A percentile compares a stretch with the other conserved stretches of the same genome.
phyloP scores from a whole-genome alignment of 23 tunicate genomes.

The Diplosoma virens region DNA sequence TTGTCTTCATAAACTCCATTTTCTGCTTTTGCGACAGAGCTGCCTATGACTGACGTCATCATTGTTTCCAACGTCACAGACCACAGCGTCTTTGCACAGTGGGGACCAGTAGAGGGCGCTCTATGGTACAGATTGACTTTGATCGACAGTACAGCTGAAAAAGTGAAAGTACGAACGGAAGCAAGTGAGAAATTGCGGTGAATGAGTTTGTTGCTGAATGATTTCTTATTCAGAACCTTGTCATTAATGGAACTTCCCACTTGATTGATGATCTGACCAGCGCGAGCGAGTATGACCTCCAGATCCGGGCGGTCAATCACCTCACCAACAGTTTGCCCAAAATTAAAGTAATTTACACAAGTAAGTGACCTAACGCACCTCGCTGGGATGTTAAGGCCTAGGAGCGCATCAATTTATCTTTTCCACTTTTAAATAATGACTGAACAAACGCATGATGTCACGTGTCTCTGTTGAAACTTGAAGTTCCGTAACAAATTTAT shows the following conservation, averaged over 20 bases:
- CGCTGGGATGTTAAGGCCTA: neutral
- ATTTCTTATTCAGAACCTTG: neutral
- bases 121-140: conserved; percentile 38
- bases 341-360: conserved; percentile 57
- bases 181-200: neutral
- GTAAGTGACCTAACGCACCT: conserved; percentile 48
- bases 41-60: conserved; percentile 57
- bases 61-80: conserved; percentile 55
- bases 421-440: too few species aligned
- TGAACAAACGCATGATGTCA: too few species aligned
- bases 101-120: conserved; percentile 83
- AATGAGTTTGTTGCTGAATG: neutral
- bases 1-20: neutral
- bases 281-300: conserved; percentile 51
- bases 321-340: conserved; percentile 68
- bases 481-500: too few species aligned
- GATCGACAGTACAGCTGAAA: conserved; percentile 6
- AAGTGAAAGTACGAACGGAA: conserved; percentile 25
- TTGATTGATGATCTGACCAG: conserved; percentile 25
- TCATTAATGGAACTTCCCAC: too few species aligned
- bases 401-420: neutral
- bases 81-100: conserved; percentile 35
- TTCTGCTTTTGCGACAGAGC: conserved; percentile 36
- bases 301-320: conserved; percentile 53
- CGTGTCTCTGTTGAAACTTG: too few species aligned